Evolutionary conservation across 2,888 invertebrate species (phyloP), one percentile per base, ranked within the genome.

Genomic region (Dorcus hopei): DNA sequence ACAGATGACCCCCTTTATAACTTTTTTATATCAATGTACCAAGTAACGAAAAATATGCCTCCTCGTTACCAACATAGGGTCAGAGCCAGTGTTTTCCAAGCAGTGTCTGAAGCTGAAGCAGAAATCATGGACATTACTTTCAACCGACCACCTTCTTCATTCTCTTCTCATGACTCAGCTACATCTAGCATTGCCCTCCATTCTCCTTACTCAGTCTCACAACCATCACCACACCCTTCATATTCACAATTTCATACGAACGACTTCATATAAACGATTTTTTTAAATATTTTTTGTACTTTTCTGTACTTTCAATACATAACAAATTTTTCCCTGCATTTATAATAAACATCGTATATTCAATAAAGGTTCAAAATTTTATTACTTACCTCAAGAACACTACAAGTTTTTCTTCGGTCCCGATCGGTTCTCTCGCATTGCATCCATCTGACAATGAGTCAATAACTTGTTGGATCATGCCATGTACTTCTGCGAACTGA

Each of bases 321-420:
- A 14, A 14, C 14, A 14, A 14, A 14, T 14, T 14, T 26, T 26
- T 3, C 26, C 5, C 5, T 26, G 3, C 26, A 4, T 26, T 26
- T 26, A 26, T 26, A 26, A 26, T 26, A 26, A 26, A 26, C 26
- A 26, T 26, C 5, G 26, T 2, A 26, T 26, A 26, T 26, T 26
- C 3, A 26, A 26, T 2, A 26, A 1, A 26, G 26, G 26, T 5
- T 26, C 5, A 26, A 26, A 3, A 26, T 26, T 26, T 26, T 3
- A 26, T 26, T 11, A 45, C 45, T 45, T 45, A n/a, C 3, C 45
- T 45, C 23, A 45, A 23, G 33, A 23, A 26, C 33, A 54, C 40
- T 38, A 9, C 54, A 48, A 54, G 54, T 47, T 47, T 54, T 54
- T 54, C 40, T 48, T 49, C 49, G 19, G 49, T 54, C 19, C 47